Evolutionary conservation across 2,888 invertebrate species (phyloP), one percentile per base, ranked within the genome.

Genomic region (Endomychus coccineus): DNA sequence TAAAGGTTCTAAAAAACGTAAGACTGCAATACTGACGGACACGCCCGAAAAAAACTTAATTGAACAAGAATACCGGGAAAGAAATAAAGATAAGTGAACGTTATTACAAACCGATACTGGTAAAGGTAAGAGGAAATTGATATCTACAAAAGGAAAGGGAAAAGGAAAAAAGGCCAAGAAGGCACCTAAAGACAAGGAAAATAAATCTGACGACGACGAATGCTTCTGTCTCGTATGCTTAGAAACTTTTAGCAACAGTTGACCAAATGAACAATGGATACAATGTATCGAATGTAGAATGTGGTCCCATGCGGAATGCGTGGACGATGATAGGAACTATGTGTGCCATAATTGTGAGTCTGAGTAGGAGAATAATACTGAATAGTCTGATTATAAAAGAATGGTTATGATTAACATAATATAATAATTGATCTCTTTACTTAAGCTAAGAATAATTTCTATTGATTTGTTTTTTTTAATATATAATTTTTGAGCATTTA

Each of bases 21-120:
- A n/a, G n/a, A n/a, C n/a, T n/a, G n/a, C n/a, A n/a, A n/a, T n/a
- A n/a, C n/a, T n/a, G n/a, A n/a, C n/a, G n/a, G n/a, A n/a, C n/a
- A n/a, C n/a, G n/a, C 39, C 13, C 46, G 39, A 10, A 40, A 46
- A 46, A 36, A 46, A 46, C 27, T 24, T 21, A 32, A 46, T 44
- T 42, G 46, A 42, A 40, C 16, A 46, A 42, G 46, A 42, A 39
- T 29, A 46, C 33, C 24, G 37, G 28, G 28, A 44, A 41, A 19
- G 41, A 44, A 42, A 45, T 30, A 44, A 45, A 41, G 34, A 27
- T 32, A 33, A 38, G 36, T 43, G 41, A 41, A 21, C 7, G 30
- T 21, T 45, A 23, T 30, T 45, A 13, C 32, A 40, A 43, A 16
- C 34, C 15, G 23, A 44, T 43, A 44, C 36, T 36, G 25, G 31